phyloP scores from a whole-genome alignment of 37 sponge, comb jelly and placozoan species.

The Crambe crambe region DNA sequence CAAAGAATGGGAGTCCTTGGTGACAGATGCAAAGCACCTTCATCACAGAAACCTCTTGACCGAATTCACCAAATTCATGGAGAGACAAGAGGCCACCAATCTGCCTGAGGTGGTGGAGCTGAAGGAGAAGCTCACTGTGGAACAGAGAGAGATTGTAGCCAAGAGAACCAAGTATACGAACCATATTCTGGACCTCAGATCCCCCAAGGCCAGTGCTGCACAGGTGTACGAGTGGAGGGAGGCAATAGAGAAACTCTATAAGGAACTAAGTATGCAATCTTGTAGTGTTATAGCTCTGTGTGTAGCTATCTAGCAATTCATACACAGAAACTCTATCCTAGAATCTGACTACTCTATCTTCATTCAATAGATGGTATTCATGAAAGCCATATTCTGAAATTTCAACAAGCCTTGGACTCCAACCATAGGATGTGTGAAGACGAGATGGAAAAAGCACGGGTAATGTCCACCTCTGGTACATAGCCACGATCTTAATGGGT shows the following conservation, averaged over 20 bases:
- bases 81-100: conserved; percentile 12
- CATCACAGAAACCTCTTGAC: neutral
- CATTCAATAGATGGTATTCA: conserved; percentile 18
- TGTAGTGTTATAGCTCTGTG: too few species aligned
- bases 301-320: neutral
- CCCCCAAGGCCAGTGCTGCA: conserved; percentile 39
- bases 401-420: conserved; percentile 29
- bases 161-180: conserved; percentile 14
- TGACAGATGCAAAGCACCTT: conserved; percentile 42
- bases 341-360: neutral
- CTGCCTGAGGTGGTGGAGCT: conserved; percentile 29
- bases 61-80: conserved; percentile 47
- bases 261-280: conserved; percentile 33
- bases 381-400: conserved; percentile 23
- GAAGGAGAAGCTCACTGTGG: conserved; percentile 12
- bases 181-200: conserved; percentile 19
- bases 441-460: conserved; percentile 58
- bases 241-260: conserved; percentile 9
- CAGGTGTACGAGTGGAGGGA: conserved; percentile 49
- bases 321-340: neutral
- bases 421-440: conserved; percentile 27
- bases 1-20: conserved; percentile 17
- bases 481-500: too few species aligned
- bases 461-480: neutral
- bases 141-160: conserved; percentile 3